Percentiles rank a stretch among this genome's conserved stretches.
Evolutionary conservation across 2,797 vertebrate genomes (phyloP).

Genomic region (Pipistrellus pygmaeus): DNA sequence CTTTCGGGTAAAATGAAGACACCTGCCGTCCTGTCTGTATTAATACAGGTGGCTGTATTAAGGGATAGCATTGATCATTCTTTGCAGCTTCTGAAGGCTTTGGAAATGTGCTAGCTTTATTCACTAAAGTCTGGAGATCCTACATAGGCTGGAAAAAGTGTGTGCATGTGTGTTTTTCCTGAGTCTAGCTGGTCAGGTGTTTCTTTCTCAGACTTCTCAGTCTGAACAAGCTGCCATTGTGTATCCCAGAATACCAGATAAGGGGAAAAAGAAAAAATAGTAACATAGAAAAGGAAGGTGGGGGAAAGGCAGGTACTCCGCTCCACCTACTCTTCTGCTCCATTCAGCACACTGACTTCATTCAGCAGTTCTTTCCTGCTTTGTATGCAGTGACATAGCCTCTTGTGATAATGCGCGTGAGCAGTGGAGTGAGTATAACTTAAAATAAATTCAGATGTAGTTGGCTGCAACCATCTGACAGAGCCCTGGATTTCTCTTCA

Average conservation of each 20-base stretch:
- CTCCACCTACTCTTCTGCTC: not conserved
- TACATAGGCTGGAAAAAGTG: not conserved
- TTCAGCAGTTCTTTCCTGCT: constrained; percentile 70
- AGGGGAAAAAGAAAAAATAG: constrained; percentile 59
- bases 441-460: constrained; percentile 75
- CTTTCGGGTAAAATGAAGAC: not conserved
- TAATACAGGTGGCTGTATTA: not conserved
- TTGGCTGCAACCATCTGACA: constrained; percentile 67
- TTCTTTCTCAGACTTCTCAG: constrained; percentile 66
- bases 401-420: constrained; percentile 52
- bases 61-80: not conserved
- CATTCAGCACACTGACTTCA: constrained; percentile 75
- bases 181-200: constrained; percentile 54
- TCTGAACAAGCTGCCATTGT: constrained; percentile 65
- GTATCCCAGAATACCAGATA: constrained; percentile 72
- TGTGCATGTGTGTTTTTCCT: constrained; percentile 64
- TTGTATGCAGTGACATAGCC: constrained; percentile 70
- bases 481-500: constrained; percentile 56
- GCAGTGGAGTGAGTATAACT: constrained; percentile 65
- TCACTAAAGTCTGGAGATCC: not conserved
- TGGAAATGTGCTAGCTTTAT: not conserved
- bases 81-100: not conserved
- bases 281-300: constrained; percentile 38
- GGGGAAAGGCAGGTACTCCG: not conserved
- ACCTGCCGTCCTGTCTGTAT: not conserved